These are phyloP conservation scores for Distichodus sexfasciatus DNA, from an alignment of 2,797 vertebrate genomes.

Conservation along the genomic window DNA sequence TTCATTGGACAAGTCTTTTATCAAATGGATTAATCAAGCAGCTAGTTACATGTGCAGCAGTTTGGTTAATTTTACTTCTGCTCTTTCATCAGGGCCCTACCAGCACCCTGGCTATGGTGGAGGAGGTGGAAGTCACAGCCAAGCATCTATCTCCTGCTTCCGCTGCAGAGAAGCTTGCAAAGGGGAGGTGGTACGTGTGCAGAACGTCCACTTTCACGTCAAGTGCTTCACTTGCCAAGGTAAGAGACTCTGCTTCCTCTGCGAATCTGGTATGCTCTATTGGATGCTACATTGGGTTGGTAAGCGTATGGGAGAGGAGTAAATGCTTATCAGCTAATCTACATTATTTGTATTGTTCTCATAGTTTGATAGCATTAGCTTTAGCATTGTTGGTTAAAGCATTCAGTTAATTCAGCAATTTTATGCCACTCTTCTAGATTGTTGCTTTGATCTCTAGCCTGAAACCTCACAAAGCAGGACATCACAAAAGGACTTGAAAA, in stretches of 20 bases:
- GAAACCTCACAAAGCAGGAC: not conserved
- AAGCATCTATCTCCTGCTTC: constrained; percentile 83
- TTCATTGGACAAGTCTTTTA: too few species aligned
- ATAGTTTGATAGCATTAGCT: not conserved
- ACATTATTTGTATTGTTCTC: not conserved
- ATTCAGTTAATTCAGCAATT: not conserved
- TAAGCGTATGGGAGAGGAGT: too few species aligned
- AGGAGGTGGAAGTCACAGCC: constrained; percentile 62
- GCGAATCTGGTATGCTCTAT: not conserved
- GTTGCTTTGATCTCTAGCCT: not conserved
- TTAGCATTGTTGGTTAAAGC: not conserved
- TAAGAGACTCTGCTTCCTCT: constrained; percentile 60
- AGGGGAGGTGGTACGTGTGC: constrained; percentile 94
- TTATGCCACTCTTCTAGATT: not conserved
- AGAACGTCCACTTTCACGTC: constrained; percentile 93
- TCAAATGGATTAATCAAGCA: too few species aligned
- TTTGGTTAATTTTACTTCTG: constrained; percentile 14
- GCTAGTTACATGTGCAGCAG: too few species aligned
- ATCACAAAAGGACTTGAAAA: not conserved
- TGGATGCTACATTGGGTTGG: too few species aligned
- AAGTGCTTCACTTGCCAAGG: constrained; percentile 98
- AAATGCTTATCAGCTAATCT: too few species aligned
- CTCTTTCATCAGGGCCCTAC: constrained; percentile 76
- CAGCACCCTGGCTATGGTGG: constrained; percentile 71
- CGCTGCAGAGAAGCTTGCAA: constrained; percentile 88